These are phyloP conservation scores for Cheilosia variabilis DNA, from an alignment of 2,888 invertebrate genomes.

Conservation along the genomic window DNA sequence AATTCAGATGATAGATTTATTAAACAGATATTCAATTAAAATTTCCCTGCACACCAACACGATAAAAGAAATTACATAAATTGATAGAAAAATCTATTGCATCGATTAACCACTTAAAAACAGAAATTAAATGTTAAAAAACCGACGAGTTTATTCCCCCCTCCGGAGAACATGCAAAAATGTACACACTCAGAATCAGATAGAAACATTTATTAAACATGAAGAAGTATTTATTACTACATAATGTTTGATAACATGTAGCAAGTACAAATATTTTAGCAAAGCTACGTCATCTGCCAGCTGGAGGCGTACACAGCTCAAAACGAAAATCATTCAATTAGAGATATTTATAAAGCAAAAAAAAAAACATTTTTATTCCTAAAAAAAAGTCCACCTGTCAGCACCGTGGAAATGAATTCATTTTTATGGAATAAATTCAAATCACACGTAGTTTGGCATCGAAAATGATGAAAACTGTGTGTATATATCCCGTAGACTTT, in stretches of 20 bases:
- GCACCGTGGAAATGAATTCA: constrained; percentile 26
- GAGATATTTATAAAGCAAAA: neutral
- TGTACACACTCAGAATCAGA: neutral
- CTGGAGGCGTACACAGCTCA: neutral
- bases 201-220: constrained; percentile 42
- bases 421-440: constrained; percentile 45
- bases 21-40: constrained; percentile 41
- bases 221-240: constrained; percentile 37
- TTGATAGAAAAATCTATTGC: constrained; percentile 19
- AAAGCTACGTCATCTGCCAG: neutral
- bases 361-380: neutral
- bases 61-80: constrained; percentile 28
- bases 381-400: constrained; percentile 12
- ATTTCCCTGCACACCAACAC: neutral
- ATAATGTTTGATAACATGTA: constrained; percentile 14
- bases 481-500: neutral
- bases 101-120: constrained; percentile 31
- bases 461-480: constrained; percentile 6
- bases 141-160: neutral
- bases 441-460: constrained; percentile 7
- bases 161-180: neutral
- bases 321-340: constrained; percentile 3
- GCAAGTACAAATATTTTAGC: neutral
- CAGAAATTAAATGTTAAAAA: neutral
- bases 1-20: constrained; percentile 19